Conservation (phyloP, 2,888 invertebrate species). For the Glaucopsyche alexis region DNA sequence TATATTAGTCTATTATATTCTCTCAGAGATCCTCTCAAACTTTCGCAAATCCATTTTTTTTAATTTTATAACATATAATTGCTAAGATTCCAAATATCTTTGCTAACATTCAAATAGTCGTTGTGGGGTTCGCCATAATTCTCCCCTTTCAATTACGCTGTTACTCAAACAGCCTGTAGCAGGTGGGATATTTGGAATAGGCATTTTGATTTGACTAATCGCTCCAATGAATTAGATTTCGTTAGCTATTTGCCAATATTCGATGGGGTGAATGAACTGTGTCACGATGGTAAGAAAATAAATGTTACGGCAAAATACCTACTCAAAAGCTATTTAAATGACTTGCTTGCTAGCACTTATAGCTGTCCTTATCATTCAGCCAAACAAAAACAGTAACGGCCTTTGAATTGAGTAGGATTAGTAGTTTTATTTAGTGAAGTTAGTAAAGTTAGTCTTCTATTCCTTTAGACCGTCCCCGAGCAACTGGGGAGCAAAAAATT, state of each 20-base stretch:
- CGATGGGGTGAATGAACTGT: conserved; percentile 30
- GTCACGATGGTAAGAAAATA: background rate
- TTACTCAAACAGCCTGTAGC: conserved; percentile 48
- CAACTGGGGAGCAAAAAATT: too few relatives aligned
- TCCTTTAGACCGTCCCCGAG: too few relatives aligned
- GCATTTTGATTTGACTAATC: conserved; percentile 28
- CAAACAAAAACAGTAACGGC: too few relatives aligned
- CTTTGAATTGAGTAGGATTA: too few relatives aligned
- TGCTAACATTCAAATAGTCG: background rate
- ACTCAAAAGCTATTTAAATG: background rate
- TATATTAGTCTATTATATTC: too few relatives aligned
- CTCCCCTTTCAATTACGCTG: conserved; percentile 51
- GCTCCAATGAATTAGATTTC: conserved; percentile 19
- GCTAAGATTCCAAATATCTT: background rate
- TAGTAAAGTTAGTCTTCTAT: too few relatives aligned
- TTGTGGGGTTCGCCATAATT: conserved; percentile 45
- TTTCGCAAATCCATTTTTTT: too few relatives aligned
- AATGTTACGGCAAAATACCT: background rate
- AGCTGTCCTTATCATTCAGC: too few relatives aligned
- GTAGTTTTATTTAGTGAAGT: too few relatives aligned
- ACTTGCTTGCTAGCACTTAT: too few relatives aligned
- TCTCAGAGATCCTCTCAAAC: too few relatives aligned
- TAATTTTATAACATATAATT: too few relatives aligned
- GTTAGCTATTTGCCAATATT: conserved; percentile 40
- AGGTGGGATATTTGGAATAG: conserved; percentile 26